A percentile compares a stretch with the other conserved stretches of the same genome.
phyloP scores from a whole-genome alignment of 2,113 vertebrate species.

The Erpornis zantholeuca region DNA sequence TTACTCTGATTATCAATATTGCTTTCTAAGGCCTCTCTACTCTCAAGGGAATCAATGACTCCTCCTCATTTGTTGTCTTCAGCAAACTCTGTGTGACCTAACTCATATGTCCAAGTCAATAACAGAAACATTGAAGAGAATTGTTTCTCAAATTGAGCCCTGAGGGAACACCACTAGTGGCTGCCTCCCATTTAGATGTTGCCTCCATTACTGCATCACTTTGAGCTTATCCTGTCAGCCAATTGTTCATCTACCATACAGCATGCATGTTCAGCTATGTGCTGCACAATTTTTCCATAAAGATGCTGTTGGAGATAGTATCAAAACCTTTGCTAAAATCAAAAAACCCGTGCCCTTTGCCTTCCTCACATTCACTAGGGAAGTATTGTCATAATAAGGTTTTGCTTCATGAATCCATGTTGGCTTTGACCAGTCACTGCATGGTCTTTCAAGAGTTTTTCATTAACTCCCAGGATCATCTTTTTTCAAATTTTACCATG shows the following conservation, averaged over 20 bases:
- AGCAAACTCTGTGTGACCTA: not conserved
- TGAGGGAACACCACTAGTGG: not conserved
- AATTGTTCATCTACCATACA: not conserved
- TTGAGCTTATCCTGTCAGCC: not conserved
- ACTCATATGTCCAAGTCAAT: not conserved
- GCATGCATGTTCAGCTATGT: not conserved
- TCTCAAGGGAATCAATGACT: not conserved
- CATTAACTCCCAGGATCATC: not conserved
- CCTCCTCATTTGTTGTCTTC: not conserved
- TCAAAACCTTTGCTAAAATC: not conserved
- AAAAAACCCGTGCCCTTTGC: rapidly evolving
- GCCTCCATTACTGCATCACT: not conserved
- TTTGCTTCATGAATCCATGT: not conserved
- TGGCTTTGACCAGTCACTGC: not conserved
- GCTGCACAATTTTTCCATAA: not conserved
- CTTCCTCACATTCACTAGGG: not conserved
- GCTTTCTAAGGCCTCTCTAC: not conserved
- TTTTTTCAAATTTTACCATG: not conserved
- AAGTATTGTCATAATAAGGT: too few relatives aligned
- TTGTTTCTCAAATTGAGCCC: not conserved
- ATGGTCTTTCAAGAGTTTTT: not conserved
- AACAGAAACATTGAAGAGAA: not conserved
- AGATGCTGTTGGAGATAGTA: not conserved
- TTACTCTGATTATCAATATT: not conserved
- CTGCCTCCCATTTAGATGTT: not conserved